Percentiles rank a stretch among this genome's conserved stretches.
phyloP scores from a whole-genome alignment of 2,113 vertebrate species.

The Cisticola juncidis region DNA sequence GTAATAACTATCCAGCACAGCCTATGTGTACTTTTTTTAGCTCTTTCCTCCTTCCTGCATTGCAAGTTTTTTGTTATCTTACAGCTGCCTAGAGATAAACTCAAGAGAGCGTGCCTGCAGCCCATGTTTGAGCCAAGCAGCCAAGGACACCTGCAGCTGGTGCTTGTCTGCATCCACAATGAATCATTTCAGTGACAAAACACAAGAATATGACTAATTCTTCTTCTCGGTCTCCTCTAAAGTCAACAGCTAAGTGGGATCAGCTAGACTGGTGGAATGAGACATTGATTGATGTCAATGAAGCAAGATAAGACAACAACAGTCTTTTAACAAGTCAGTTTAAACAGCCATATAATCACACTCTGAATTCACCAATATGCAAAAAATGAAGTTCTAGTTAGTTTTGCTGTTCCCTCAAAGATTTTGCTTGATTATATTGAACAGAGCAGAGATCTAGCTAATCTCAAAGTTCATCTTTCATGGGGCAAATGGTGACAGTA shows the following conservation, averaged over 20 bases:
- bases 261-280: not conserved
- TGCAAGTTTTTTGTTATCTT: not conserved
- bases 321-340: not conserved
- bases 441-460: not conserved
- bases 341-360: not conserved
- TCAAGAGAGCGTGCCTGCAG: not conserved
- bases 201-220: not conserved
- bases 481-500: not conserved
- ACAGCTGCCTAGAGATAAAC: not conserved
- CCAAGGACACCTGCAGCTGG: not conserved
- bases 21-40: not conserved
- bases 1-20: not conserved
- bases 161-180: not conserved
- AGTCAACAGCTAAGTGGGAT: not conserved
- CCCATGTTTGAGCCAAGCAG: not conserved
- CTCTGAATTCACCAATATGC: not conserved
- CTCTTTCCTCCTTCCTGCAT: not conserved
- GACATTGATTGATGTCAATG: not conserved
- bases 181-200: not conserved
- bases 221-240: not conserved
- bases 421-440: not conserved
- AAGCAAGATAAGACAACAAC: not conserved
- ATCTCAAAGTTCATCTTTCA: not conserved
- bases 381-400: not conserved
- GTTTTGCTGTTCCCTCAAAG: not conserved